These are phyloP conservation scores for Clarias fuscus DNA, from an alignment of 2,797 vertebrate species.

Conservation along the genomic window DNA sequence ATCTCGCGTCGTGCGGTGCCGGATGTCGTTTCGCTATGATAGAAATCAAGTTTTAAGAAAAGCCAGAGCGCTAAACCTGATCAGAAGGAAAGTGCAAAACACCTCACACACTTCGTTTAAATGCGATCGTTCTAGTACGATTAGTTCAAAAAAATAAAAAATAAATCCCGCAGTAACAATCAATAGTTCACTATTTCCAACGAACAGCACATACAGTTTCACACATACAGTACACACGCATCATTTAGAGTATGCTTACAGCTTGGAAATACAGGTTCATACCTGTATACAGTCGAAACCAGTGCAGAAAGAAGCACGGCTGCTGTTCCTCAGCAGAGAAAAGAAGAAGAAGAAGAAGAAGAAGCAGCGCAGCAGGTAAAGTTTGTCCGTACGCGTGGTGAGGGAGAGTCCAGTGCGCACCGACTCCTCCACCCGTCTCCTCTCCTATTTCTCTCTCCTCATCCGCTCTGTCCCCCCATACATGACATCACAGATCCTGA, in stretches of 20 bases:
- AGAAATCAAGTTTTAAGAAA: not conserved
- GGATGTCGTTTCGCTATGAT: not conserved
- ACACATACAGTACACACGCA: not conserved
- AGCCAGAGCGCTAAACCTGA: not conserved
- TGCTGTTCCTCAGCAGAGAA: not conserved
- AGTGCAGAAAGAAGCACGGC: not conserved
- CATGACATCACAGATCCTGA: slow-evolving; percentile 53
- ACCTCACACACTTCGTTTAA: not conserved
- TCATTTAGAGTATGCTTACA: not conserved
- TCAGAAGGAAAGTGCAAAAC: not conserved
- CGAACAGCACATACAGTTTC: no score
- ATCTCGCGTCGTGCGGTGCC: not conserved
- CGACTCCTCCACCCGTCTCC: slow-evolving; percentile 58
- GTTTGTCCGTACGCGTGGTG: slow-evolving; percentile 5
- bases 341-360: not conserved
- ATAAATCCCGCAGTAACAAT: not conserved
- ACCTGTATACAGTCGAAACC: no score
- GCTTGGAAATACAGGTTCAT: no score
- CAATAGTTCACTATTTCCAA: not conserved
- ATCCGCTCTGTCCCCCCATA: slow-evolving; percentile 53
- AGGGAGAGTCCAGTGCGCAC: slow-evolving; percentile 54
- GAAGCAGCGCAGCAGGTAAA: slow-evolving; percentile 12
- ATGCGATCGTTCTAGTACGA: no score
- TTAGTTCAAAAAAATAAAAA: no score
- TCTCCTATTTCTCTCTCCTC: slow-evolving; percentile 56